These are phyloP conservation scores for Hypothenemus hampei DNA, from an alignment of 1,140 invertebrate genomes.

Conservation along the genomic window DNA sequence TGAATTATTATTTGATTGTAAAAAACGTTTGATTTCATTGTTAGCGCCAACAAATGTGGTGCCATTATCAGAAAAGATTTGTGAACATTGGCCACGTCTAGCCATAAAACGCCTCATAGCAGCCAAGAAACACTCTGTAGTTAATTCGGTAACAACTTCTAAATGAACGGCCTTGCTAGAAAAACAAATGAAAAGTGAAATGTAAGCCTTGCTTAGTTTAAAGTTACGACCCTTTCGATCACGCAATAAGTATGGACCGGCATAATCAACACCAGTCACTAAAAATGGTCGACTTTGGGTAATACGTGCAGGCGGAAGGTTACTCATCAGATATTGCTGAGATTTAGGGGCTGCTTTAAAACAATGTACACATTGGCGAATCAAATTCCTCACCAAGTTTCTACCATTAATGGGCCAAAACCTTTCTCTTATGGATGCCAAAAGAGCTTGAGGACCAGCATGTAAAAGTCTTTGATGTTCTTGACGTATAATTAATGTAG, in stretches of 20 bases:
- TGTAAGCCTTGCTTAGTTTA: constrained; percentile 34
- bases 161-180: constrained; percentile 36
- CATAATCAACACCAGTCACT: constrained; percentile 41
- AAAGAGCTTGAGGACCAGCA: constrained; percentile 27
- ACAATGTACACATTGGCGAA: constrained; percentile 31
- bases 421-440: constrained; percentile 27
- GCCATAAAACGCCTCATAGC: constrained; percentile 36
- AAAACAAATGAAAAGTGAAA: constrained; percentile 27
- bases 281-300: constrained; percentile 23
- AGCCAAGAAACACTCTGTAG: constrained; percentile 33
- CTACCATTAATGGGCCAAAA: constrained; percentile 33
- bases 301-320: constrained; percentile 36
- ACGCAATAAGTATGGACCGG: constrained; percentile 34
- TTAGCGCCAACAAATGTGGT: constrained; percentile 37
- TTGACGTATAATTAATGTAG: constrained; percentile 27
- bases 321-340: constrained; percentile 33
- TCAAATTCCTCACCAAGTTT: not conserved
- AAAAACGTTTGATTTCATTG: constrained; percentile 37
- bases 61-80: constrained; percentile 35
- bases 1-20: constrained; percentile 36
- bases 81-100: constrained; percentile 26
- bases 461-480: constrained; percentile 32
- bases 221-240: constrained; percentile 32
- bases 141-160: constrained; percentile 36
- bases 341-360: constrained; percentile 8